Base-by-base conservation (phyloP, 1,140 invertebrate genomes). In the Aporrectodea caliginosa region DNA sequence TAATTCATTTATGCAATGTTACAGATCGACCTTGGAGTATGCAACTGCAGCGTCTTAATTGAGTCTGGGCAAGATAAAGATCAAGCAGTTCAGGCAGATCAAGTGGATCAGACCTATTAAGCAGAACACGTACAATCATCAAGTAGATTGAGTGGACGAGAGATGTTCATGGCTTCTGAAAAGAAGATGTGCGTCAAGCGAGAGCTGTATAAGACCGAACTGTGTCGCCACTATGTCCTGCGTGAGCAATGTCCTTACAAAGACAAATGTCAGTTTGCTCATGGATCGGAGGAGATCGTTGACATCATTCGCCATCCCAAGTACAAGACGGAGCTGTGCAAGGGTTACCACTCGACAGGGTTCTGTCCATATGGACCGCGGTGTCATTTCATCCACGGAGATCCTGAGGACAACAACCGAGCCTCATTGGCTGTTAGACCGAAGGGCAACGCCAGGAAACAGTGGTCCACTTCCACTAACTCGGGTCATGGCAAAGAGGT, bases 241-340 rank as follows among this genome's bases (percentile, higher is more conserved):
- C 96, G 98, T 89, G 94, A 92, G 82, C 96, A 96, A 69, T 99
- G 97, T 90, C 98, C 98, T 89, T 99, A 99, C 87, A 96, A 96
- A 30, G 96, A 98, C 87, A 99, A 99, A 88, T 99, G 98, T 87
- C 98, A 99, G 88, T 99, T 99, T 89, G 98, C 98, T 0, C 98
- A 99, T 88, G 97, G 98, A 30, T 90, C 92, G 70, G 91, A 92
- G 81, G 98, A 99, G 87, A 90, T 99, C 79, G 92, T 97, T 80
- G 95, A 93, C 82, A 90, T 99, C 72, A 92, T 94, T 79, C 92
- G 97, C 77, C 98, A 99, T 89, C 97, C 98, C 16, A 99, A 99
- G 89, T 99, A 99, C 92, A 99, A 99, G 90, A 99, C 98, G 31
- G 97, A 99, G 88, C 91, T 96, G n/a, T 99, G 98, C 88, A 93